Conservation (phyloP, 1,140 invertebrate genomes). For the Danaus melanippus region DNA sequence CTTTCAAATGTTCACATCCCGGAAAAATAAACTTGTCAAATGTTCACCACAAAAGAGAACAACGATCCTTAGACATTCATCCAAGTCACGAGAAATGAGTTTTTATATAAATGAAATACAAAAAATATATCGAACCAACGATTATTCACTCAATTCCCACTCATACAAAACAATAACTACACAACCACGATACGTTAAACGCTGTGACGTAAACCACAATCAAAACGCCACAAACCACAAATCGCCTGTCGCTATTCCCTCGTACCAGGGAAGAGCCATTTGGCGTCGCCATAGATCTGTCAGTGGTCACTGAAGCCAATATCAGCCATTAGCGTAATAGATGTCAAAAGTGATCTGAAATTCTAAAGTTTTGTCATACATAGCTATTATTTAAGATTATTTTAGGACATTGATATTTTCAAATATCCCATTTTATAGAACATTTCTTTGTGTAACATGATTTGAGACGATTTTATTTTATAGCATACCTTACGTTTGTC, state of each 20-base stretch:
- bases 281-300: constrained; percentile 33
- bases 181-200: too few relatives aligned
- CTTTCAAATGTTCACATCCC: constrained; percentile 29
- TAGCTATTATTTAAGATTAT: too few relatives aligned
- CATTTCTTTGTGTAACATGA: too few relatives aligned
- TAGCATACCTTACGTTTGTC: constrained; percentile 14
- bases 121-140: too few relatives aligned
- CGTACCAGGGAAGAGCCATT: constrained; percentile 19
- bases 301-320: constrained; percentile 32
- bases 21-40: constrained; percentile 41
- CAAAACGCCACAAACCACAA: constrained; percentile 10
- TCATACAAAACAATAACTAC: too few relatives aligned
- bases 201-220: neutral
- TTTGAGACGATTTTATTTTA: too few relatives aligned
- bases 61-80: constrained; percentile 16
- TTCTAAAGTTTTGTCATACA: constrained; percentile 14
- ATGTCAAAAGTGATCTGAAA: constrained; percentile 41
- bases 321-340: constrained; percentile 46
- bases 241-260: constrained; percentile 10
- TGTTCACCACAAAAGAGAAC: constrained; percentile 27
- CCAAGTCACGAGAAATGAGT: neutral
- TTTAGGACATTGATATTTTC: too few relatives aligned
- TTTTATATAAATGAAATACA: too few relatives aligned
- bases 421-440: too few relatives aligned
- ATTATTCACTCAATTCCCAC: too few relatives aligned